Conservation (phyloP, 1,140 invertebrate genomes). For the Maconellicoccus hirsutus region DNA sequence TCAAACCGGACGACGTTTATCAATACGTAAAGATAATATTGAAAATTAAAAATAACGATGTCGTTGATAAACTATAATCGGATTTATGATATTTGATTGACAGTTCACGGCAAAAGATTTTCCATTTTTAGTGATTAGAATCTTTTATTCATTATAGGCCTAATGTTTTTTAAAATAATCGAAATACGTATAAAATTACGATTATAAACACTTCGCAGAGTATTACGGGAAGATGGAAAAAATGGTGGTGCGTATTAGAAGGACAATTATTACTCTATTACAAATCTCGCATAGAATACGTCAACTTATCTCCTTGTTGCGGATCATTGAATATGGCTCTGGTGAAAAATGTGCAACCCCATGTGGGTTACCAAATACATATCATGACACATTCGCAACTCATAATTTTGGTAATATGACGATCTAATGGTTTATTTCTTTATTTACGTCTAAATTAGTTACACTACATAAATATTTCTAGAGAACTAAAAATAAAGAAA, state of each 20-base stretch:
- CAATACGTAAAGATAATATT: too few relatives aligned
- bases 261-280: conserved; percentile 42
- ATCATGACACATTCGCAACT: conserved; percentile 38
- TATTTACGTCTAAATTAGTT: background rate
- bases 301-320: conserved; percentile 38
- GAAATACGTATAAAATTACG: too few relatives aligned
- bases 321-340: conserved; percentile 41
- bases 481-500: conserved; percentile 35
- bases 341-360: conserved; percentile 35
- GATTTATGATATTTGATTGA: too few relatives aligned
- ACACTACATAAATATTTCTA: conserved; percentile 29
- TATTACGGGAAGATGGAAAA: conserved; percentile 39
- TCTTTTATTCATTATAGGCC: too few relatives aligned
- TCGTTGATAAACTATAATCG: too few relatives aligned
- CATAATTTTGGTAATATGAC: conserved; percentile 37
- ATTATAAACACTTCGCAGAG: too few relatives aligned
- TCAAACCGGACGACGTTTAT: too few relatives aligned
- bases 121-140: too few relatives aligned
- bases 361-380: conserved; percentile 29
- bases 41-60: too few relatives aligned
- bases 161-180: too few relatives aligned
- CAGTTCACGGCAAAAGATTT: too few relatives aligned
- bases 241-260: conserved; percentile 43
- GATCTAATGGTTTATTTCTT: background rate
- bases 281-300: conserved; percentile 40